Conservation (phyloP, 2,113 vertebrate genomes). For the Chloropsis hardwickii region DNA sequence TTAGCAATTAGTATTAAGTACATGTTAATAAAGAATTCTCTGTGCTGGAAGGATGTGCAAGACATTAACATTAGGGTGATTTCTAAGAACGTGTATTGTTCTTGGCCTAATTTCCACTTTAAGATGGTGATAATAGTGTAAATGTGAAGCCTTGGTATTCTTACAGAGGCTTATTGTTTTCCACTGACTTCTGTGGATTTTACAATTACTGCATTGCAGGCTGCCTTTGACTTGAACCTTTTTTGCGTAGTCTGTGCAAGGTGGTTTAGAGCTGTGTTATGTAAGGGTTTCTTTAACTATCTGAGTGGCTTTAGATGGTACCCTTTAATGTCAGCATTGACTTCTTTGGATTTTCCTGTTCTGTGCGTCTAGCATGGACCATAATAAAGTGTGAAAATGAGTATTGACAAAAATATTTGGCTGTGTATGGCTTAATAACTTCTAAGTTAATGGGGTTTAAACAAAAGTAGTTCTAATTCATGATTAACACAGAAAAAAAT, state of each 20-base stretch:
- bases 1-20: not conserved
- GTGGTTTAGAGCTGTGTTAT: constrained; percentile 11
- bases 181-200: constrained; percentile 3
- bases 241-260: not conserved
- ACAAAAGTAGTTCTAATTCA: not conserved
- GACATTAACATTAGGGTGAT: not conserved
- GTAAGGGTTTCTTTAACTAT: not conserved
- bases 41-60: not conserved
- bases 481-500: not conserved
- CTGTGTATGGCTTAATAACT: not conserved
- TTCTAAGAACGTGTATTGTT: constrained; percentile 20
- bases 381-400: constrained; percentile 44
- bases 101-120: not conserved
- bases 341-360: constrained; percentile 34
- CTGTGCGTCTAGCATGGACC: constrained; percentile 22
- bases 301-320: constrained; percentile 15
- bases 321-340: constrained; percentile 23
- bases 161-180: not conserved
- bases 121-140: not conserved
- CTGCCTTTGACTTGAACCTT: not conserved
- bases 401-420: not conserved
- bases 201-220: constrained; percentile 7
- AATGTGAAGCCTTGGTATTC: constrained; percentile 5
- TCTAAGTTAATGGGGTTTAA: not conserved
- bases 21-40: not conserved